Base-by-base conservation (phyloP, 1,140 invertebrate species). In the Papilio polyxenes region DNA sequence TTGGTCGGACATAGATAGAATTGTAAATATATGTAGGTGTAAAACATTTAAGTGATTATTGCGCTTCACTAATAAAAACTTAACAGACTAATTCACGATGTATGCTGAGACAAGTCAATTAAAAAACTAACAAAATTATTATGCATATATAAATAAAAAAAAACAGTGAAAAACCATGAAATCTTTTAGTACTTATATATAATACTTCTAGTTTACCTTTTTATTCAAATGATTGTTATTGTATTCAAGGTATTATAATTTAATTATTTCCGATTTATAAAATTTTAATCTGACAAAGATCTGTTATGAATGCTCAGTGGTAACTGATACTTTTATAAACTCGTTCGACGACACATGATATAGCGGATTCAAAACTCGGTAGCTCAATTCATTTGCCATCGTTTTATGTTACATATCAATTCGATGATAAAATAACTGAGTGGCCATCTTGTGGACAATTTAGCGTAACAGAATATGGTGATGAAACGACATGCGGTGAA, bases 301-400 rank as follows among this genome's bases (percentile, higher is more conserved):
- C 62, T 65, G 77, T 76, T 79, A 37, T 78, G 81, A 78, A 79
- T 87, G 84, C 85, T 83, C 84, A 75, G 84, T 86, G 88, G 84
- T 53, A 91, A 89, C 81, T 82, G 89, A 91, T 91, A 91, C 87
- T 90, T 91, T 91, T 90, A 90, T 91, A 90, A 89, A 87, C 88
- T 81, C 82, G 88, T 88, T 86, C 79, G 80, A 80, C 81, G 88
- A 83, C 86, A 89, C 82, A 48, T 80, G 79, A 87, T 83, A 87
- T 84, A 79, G 37, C 80, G 74, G 83, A 81, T 76, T 83, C 82
- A 69, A 83, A 82, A 85, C 82, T 86, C 86, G 83, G 88, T 88
- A 89, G 88, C 88, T 82, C 80, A 87, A 87, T 86, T 87, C 83
- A 87, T 88, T 86, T 85, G 85, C 84, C 82, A 86, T 86, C 83